A percentile compares a stretch with the other conserved stretches of the same genome.
Evolutionary conservation across 2,113 vertebrate species (phyloP).

Genomic region (Dromaius novaehollandiae): DNA sequence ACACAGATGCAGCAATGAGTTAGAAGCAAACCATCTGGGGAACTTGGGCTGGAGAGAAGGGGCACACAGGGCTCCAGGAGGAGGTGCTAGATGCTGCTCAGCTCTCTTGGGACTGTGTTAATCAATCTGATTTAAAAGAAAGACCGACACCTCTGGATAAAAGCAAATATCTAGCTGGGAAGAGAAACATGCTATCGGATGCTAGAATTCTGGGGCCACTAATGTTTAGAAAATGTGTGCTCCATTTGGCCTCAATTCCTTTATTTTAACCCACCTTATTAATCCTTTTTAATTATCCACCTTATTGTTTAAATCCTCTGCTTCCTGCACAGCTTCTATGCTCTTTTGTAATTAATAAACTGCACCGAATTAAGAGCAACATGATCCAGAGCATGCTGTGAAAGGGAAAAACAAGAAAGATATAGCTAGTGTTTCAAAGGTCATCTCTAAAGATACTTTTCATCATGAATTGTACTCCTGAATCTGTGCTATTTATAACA

Average conservation of each 20-base stretch:
- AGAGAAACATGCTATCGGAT: not conserved
- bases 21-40: not conserved
- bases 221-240: conserved; percentile 16
- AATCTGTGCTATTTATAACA: conserved; percentile 49
- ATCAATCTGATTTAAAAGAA: not conserved
- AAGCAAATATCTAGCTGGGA: not conserved
- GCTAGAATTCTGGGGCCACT: not conserved
- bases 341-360: conserved; percentile 52
- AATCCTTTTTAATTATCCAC: conserved; percentile 68
- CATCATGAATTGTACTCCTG: conserved; percentile 24
- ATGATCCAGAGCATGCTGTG: not conserved
- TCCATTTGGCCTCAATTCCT: conserved; percentile 44
- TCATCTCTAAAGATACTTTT: conserved; percentile 45
- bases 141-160: not conserved
- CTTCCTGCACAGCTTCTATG: not conserved
- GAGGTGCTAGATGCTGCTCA: not conserved
- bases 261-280: conserved; percentile 60
- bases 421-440: conserved; percentile 18
- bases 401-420: not conserved
- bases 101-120: not conserved
- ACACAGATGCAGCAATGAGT: not conserved
- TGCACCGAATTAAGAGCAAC: conserved; percentile 22
- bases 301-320: conserved; percentile 57
- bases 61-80: not conserved
- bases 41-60: not conserved